phyloP scores from a whole-genome alignment of 2,797 vertebrate genomes.

The Fringilla coelebs region DNA sequence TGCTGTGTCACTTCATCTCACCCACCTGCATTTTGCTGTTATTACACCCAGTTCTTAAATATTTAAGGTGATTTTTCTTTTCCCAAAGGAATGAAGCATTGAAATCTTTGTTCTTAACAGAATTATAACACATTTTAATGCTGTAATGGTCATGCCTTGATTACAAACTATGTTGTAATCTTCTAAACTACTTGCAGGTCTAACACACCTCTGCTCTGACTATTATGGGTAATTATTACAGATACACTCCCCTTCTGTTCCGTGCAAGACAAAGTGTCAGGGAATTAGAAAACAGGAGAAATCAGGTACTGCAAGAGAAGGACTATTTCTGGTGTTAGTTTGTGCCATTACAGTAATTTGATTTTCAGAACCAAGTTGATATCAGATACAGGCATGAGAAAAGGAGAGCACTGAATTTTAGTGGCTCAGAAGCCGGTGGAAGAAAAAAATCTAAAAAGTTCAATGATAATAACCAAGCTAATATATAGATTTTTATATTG shows the following conservation, averaged over 20 bases:
- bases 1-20: background rate
- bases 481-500: background rate
- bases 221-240: background rate
- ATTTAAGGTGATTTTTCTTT: background rate
- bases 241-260: background rate
- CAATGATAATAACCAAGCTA: background rate
- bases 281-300: background rate
- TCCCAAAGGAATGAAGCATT: background rate
- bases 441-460: background rate
- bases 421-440: background rate
- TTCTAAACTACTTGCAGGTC: background rate
- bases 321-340: background rate
- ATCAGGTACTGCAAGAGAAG: background rate
- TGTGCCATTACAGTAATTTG: background rate
- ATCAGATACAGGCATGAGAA: background rate
- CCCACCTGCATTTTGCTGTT: background rate
- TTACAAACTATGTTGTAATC: background rate
- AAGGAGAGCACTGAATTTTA: background rate
- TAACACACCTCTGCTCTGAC: background rate
- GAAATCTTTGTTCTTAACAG: background rate
- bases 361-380: background rate
- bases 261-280: background rate
- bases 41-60: background rate
- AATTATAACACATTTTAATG: accelerated
- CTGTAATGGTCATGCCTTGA: background rate